Conservation (phyloP, 1,140 invertebrate species). For the Geopemphigus sp. region DNA sequence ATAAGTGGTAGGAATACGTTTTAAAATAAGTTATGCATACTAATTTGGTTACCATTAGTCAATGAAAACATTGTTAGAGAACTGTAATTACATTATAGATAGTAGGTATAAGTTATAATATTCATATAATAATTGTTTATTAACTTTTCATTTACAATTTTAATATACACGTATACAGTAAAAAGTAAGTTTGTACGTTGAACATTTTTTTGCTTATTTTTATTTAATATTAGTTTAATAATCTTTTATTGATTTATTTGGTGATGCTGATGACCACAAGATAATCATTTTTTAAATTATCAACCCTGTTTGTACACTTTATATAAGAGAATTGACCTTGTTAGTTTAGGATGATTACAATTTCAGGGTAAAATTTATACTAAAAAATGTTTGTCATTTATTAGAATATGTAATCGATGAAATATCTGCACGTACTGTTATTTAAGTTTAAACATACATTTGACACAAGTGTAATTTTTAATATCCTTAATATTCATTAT, state of each 20-base stretch:
- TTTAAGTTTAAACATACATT: background rate
- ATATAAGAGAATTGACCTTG: background rate
- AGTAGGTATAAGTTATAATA: too few species aligned
- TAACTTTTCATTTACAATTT: too few species aligned
- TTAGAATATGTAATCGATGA: background rate
- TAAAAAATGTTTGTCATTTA: background rate
- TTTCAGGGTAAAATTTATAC: background rate
- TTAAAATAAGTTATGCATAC: too few species aligned
- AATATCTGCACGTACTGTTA: background rate
- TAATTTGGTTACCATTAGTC: too few species aligned
- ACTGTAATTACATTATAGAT: too few species aligned
- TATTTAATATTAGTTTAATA: too few species aligned
- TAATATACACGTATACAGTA: too few species aligned
- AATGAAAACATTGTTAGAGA: too few species aligned
- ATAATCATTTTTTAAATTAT: slow-evolving; percentile 21
- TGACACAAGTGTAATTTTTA: background rate
- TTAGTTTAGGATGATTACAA: background rate
- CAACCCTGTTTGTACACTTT: background rate
- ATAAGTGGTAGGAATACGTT: too few species aligned
- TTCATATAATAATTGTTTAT: too few species aligned
- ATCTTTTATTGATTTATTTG: slow-evolving; percentile 20
- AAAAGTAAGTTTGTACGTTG: too few species aligned
- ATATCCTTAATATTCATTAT: background rate
- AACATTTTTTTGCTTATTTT: too few species aligned
- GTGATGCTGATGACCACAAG: slow-evolving; percentile 1